Base-by-base conservation (phyloP, 2,113 vertebrate genomes). In the Psettodes erumei region DNA sequence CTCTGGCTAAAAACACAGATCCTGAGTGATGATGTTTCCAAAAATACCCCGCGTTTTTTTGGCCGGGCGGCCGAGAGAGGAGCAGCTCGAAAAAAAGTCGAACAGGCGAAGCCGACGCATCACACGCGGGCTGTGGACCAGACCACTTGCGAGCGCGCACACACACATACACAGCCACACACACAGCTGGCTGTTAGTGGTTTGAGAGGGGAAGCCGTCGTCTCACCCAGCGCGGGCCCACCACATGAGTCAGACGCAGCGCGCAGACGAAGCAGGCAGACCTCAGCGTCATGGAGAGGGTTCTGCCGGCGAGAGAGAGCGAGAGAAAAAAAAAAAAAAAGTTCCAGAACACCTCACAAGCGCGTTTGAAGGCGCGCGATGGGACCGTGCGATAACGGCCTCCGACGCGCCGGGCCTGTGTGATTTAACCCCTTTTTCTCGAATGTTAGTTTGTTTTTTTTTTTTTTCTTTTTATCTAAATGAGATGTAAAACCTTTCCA, bases 121-220 rank as follows among this genome's bases (percentile, higher is more conserved):
- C 80, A 86, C 89, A 89, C 81, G 48, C 89, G 25, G 80, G 73
- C 82, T 84, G 88, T 67, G 82, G 86, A 89, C 85, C 88, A 86
- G 84, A 85, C 84, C 90, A 84, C 89, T 90, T 84, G 84, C 86
- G 82, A 13, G n/a, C n/a, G n/a, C n/a, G n/a, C n/a, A n/a, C n/a
- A n/a, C n/a, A n/a, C n/a, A n/a, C n/a, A n/a, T n/a, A n/a, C n/a
- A n/a, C n/a, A n/a, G n/a, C n/a, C 21, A 47, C 82, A 80, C 88
- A 85, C 88, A 86, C 84, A 88, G 86, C 79, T 76, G 86, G 83
- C 89, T 89, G 79, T 91, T 91, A 90, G 91, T 88, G 90, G 91
- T 91, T 86, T 62, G 71, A 62, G 75, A 81, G 72, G 77, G 83
- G 87, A 88, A 90, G 80, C 82, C 38, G 59, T 79, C 82, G 60